Evolutionary conservation across 2,113 vertebrate species (phyloP).

Genomic region (Leiothrix lutea): DNA sequence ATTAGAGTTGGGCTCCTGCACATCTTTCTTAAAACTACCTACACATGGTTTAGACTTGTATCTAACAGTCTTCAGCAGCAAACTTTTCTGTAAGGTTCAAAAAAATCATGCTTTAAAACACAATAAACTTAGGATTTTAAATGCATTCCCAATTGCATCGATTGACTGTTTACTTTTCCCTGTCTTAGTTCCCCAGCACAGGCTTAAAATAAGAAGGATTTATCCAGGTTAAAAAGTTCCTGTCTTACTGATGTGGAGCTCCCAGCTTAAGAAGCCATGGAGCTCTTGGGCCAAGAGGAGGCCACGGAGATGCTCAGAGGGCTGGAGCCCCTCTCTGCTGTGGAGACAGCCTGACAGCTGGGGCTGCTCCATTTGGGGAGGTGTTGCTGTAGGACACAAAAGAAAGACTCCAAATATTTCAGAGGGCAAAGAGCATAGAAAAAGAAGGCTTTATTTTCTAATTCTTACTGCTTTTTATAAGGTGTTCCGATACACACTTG

Average conservation of each 20-base stretch:
- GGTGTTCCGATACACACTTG: too few species aligned
- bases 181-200: neutral
- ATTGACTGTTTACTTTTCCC: neutral
- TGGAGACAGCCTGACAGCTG: neutral
- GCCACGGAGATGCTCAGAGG: rapidly evolving
- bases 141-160: neutral
- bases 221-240: neutral
- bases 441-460: too few species aligned
- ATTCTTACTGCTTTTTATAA: too few species aligned
- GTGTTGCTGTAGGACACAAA: too few species aligned
- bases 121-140: neutral
- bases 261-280: neutral
- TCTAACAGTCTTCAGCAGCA: neutral
- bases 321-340: neutral
- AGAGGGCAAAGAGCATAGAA: too few species aligned
- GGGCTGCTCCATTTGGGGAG: neutral
- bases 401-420: too few species aligned
- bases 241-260: rapidly evolving
- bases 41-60: neutral
- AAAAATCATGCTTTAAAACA: neutral
- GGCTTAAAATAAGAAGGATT: neutral
- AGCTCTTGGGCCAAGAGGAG: neutral
- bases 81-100: neutral
- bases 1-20: neutral
- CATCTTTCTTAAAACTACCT: neutral